Evolutionary conservation across 2,888 invertebrate genomes (phyloP).

Genomic region (Emesis furor): DNA sequence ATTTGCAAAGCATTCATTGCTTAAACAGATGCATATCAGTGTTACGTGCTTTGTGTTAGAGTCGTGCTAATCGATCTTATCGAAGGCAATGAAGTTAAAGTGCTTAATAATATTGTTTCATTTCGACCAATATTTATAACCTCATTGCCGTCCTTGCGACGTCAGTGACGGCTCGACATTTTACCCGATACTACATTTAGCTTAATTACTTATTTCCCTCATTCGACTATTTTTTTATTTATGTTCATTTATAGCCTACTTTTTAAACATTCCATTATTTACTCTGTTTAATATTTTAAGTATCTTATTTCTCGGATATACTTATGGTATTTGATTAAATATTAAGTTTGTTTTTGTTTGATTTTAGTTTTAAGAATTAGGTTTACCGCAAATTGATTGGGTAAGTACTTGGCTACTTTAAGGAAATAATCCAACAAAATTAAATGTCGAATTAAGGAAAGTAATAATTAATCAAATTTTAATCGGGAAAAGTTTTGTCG

Average conservation of each 20-base stretch:
- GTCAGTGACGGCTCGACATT: background rate
- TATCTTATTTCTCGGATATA: background rate
- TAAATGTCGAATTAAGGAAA: background rate
- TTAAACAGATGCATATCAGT: constrained; percentile 79
- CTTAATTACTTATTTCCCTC: background rate
- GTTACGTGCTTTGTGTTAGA: constrained; percentile 85
- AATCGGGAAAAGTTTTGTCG: background rate
- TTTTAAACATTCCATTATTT: background rate
- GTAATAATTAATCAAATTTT: background rate
- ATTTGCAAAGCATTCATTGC: constrained; percentile 52
- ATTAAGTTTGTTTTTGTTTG: background rate
- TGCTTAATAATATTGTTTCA: background rate
- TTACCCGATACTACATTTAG: background rate
- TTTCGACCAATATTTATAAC: background rate
- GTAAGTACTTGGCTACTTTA: too few species aligned
- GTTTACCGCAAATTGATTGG: too few species aligned
- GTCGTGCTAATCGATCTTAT: constrained; percentile 85
- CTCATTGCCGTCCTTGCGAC: background rate
- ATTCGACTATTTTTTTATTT: background rate
- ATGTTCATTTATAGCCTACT: background rate
- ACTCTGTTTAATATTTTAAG: background rate
- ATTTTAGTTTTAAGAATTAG: background rate
- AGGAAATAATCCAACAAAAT: too few species aligned
- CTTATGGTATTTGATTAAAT: background rate
- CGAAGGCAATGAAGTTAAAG: background rate